A percentile compares a stretch with the other conserved stretches of the same genome.
phyloP scores from a whole-genome alignment of 2,888 invertebrate genomes.

The Aspidapion aeneum region DNA sequence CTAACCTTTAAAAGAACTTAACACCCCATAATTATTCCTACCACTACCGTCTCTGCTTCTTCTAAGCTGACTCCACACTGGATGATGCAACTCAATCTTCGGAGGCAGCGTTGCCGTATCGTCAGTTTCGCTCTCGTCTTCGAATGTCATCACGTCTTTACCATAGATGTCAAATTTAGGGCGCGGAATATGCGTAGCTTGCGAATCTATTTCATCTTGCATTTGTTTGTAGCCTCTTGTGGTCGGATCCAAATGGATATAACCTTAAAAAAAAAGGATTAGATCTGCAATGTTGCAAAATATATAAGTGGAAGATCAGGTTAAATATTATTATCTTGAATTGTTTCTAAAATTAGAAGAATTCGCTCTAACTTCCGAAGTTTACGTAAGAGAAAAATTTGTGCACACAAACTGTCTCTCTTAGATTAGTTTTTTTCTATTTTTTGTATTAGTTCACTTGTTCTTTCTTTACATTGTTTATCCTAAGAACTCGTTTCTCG shows the following conservation, averaged over 20 bases:
- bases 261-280: slow-evolving; percentile 15
- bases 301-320: no score
- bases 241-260: slow-evolving; percentile 20
- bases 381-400: no score
- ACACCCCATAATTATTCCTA: background rate
- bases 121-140: slow-evolving; percentile 35
- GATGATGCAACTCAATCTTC: slow-evolving; percentile 42
- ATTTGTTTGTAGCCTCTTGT: slow-evolving; percentile 34
- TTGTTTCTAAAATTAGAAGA: slow-evolving; percentile 1
- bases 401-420: no score
- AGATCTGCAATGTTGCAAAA: slow-evolving; percentile 13
- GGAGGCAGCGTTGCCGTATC: slow-evolving; percentile 35
- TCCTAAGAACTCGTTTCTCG: no score
- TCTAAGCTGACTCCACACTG: slow-evolving; percentile 47
- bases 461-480: no score
- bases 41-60: slow-evolving; percentile 41
- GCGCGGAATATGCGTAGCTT: slow-evolving; percentile 28
- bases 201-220: slow-evolving; percentile 27
- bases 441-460: no score
- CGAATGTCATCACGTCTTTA: slow-evolving; percentile 34
- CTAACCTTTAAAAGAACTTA: background rate
- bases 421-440: no score
- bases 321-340: no score
- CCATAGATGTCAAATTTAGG: slow-evolving; percentile 41
- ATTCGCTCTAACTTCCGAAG: no score